phyloP scores from a whole-genome alignment of 2,888 invertebrate genomes.

The Operophtera brumata region DNA sequence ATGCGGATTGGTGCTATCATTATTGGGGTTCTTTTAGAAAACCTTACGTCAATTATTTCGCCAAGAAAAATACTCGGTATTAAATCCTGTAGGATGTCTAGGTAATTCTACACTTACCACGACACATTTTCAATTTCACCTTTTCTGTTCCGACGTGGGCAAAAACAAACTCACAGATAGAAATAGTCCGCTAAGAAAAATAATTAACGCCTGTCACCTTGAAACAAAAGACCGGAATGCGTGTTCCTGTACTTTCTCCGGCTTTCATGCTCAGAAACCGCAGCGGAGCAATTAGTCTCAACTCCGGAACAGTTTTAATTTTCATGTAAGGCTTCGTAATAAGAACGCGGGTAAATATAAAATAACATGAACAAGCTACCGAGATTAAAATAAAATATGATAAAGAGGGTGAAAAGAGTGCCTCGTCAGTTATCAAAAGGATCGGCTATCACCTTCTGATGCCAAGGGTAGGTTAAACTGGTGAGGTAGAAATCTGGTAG shows the following conservation, averaged over 20 bases:
- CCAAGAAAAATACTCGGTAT: no score
- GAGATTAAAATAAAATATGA: neutral
- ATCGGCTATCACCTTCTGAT: no score
- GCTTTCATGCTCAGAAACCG: slow-evolving; percentile 6
- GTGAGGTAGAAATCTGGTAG: no score
- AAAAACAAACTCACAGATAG: neutral
- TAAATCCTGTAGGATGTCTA: no score
- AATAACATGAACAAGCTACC: neutral
- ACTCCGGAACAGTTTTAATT: slow-evolving; percentile 5
- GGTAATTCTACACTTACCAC: no score
- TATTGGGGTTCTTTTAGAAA: no score
- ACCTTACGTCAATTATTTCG: no score
- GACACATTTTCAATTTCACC: no score
- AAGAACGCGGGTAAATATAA: neutral
- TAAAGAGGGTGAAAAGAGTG: neutral
- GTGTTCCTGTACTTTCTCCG: slow-evolving; percentile 12
- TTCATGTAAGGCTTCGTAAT: neutral
- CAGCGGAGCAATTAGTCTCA: slow-evolving; percentile 18
- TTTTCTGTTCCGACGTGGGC: no score
- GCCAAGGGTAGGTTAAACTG: no score
- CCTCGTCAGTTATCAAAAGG: no score
- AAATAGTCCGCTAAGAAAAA: neutral
- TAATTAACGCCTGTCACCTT: slow-evolving; percentile 6
- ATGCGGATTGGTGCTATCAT: no score
- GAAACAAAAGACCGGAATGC: slow-evolving; percentile 12